A percentile compares a stretch with the other conserved stretches of the same genome.
Evolutionary conservation across 2,113 vertebrate genomes (phyloP).

Genomic region (Willisornis vidua): DNA sequence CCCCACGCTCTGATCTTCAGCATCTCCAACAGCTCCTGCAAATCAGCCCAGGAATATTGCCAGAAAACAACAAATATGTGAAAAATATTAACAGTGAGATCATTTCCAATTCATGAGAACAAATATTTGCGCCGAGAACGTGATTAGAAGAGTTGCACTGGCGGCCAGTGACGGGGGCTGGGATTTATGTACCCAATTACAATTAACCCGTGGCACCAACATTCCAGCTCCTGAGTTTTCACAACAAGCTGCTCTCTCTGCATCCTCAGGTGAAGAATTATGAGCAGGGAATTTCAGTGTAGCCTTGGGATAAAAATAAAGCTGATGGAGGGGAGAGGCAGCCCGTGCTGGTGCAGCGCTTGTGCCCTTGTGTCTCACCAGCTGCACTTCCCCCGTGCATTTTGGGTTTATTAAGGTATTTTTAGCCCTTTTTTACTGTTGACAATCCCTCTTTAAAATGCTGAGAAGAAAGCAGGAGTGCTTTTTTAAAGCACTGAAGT

Average conservation of each 20-base stretch:
- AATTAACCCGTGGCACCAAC: not conserved
- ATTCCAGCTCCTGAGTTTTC: not conserved
- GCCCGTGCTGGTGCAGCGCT: not conserved
- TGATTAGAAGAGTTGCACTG: accelerated
- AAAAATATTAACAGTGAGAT: not conserved
- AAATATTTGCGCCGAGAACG: not conserved
- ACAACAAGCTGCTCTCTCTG: not conserved
- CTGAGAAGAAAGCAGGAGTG: not conserved
- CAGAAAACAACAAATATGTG: not conserved
- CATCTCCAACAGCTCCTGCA: not conserved
- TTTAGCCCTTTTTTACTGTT: not conserved
- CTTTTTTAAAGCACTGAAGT: not conserved
- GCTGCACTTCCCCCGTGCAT: not conserved
- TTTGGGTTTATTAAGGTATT: slow-evolving; percentile 4
- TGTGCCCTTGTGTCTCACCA: slow-evolving; percentile 22
- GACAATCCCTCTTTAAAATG: not conserved
- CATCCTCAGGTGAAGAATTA: not conserved
- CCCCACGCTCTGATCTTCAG: not conserved
- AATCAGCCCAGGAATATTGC: not conserved
- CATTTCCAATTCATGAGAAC: not conserved
- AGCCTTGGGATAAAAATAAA: slow-evolving; percentile 15
- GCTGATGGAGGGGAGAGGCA: not conserved
- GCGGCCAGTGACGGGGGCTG: not conserved
- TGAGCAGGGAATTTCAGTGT: not conserved
- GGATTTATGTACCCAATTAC: not conserved